Evolutionary conservation across 2,797 vertebrate species (phyloP).

Genomic region (Florisuga fusca): DNA sequence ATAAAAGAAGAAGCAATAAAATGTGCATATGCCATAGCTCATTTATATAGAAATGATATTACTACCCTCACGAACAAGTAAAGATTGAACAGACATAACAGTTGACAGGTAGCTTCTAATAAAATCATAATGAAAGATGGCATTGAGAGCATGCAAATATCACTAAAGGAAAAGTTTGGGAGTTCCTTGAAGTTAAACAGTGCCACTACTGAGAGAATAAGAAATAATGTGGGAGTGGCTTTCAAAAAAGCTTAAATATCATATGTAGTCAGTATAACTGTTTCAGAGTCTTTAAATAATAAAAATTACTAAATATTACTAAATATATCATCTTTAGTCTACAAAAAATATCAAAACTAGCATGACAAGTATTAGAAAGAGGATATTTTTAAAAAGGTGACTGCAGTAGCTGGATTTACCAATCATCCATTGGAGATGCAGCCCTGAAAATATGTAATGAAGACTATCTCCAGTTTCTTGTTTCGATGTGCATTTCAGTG

Average conservation of each 20-base stretch:
- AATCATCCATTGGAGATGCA: neutral
- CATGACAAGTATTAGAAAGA: neutral
- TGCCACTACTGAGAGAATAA: neutral
- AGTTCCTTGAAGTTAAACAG: neutral
- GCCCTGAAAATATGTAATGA: neutral
- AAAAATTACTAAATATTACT: neutral
- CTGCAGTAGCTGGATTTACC: neutral
- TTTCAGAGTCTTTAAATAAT: neutral
- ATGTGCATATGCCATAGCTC: neutral
- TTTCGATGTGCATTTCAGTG: neutral
- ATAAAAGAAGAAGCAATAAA: neutral
- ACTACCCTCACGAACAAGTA: neutral
- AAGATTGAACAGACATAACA: neutral
- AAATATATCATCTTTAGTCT: neutral
- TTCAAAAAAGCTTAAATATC: neutral
- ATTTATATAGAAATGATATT: neutral
- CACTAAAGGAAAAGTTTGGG: neutral
- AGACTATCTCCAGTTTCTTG: neutral
- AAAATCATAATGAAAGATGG: neutral
- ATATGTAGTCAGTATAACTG: neutral
- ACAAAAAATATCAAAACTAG: neutral
- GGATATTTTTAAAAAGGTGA: neutral
- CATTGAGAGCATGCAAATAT: neutral
- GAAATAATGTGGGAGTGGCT: neutral
- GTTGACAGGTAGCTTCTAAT: neutral